Conservation (phyloP, 1,140 invertebrate genomes). For the Bombus superbus region DNA sequence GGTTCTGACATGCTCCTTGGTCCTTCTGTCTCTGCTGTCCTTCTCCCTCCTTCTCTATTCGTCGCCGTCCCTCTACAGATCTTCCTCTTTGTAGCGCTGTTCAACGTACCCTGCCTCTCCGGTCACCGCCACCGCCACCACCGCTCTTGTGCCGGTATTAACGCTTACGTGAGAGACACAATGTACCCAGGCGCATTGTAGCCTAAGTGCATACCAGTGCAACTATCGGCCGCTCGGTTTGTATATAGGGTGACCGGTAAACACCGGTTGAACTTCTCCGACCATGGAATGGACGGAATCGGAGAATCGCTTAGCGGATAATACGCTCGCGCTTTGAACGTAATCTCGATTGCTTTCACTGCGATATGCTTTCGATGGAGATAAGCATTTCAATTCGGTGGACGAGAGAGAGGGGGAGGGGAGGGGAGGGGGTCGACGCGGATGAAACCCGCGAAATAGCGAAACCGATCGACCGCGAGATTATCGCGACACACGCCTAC, state of each 20-base stretch:
- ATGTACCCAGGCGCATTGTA: slow-evolving; percentile 57
- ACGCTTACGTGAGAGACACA: slow-evolving; percentile 57
- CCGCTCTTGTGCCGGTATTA: slow-evolving; percentile 49
- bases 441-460: slow-evolving; percentile 10
- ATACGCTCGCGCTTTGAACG: slow-evolving; percentile 15
- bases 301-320: slow-evolving; percentile 18
- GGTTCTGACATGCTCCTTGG: slow-evolving; percentile 40
- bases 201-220: slow-evolving; percentile 63
- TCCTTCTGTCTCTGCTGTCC: slow-evolving; percentile 35
- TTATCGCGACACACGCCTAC: background rate
- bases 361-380: slow-evolving; percentile 18
- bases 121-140: background rate
- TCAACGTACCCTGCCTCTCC: slow-evolving; percentile 1
- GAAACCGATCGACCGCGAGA: slow-evolving; percentile 1
- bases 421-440: too few species aligned
- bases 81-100: slow-evolving; percentile 41
- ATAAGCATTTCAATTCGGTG: background rate
- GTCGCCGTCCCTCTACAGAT: background rate
- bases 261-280: slow-evolving; percentile 32
- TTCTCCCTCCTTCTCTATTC: background rate
- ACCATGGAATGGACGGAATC: slow-evolving; percentile 13
- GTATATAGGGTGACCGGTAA: slow-evolving; percentile 56
- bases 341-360: slow-evolving; percentile 35
- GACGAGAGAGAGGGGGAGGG: background rate
- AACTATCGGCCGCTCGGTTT: slow-evolving; percentile 50